A percentile compares a stretch with the other conserved stretches of the same genome.
phyloP scores from a whole-genome alignment of 2,888 invertebrate species.

The Sphinx pinastri region DNA sequence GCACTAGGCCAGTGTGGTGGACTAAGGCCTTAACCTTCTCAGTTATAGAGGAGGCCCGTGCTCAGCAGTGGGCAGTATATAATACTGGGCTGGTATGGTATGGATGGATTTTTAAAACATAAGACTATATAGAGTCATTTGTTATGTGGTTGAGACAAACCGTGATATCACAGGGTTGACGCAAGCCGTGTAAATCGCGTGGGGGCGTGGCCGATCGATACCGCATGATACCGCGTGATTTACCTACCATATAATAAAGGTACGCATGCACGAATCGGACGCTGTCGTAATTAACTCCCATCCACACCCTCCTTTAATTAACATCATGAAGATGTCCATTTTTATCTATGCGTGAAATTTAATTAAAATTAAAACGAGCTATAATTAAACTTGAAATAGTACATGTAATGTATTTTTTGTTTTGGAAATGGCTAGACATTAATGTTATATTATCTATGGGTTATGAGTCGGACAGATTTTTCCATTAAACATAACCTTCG shows the following conservation, averaged over 20 bases:
- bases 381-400: background rate
- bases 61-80: no score
- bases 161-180: constrained; percentile 53
- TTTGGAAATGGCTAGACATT: background rate
- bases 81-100: no score
- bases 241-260: constrained; percentile 73
- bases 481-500: no score
- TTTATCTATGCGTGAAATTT: constrained; percentile 16
- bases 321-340: constrained; percentile 57
- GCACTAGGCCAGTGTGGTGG: no score
- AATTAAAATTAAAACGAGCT: constrained; percentile 14
- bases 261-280: constrained; percentile 63
- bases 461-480: background rate
- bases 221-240: constrained; percentile 63
- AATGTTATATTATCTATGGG: background rate
- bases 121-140: no score
- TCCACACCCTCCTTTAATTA: constrained; percentile 70
- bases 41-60: no score
- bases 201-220: constrained; percentile 60
- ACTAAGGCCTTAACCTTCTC: no score
- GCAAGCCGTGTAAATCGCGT: constrained; percentile 62
- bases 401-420: background rate
- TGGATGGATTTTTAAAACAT: no score
- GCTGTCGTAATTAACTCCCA: constrained; percentile 73
- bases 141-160: constrained; percentile 29